Percentiles rank a stretch among this genome's conserved stretches.
phyloP scores from a whole-genome alignment of 1,140 invertebrate genomes.

The Thaumatotibia leucotreta region DNA sequence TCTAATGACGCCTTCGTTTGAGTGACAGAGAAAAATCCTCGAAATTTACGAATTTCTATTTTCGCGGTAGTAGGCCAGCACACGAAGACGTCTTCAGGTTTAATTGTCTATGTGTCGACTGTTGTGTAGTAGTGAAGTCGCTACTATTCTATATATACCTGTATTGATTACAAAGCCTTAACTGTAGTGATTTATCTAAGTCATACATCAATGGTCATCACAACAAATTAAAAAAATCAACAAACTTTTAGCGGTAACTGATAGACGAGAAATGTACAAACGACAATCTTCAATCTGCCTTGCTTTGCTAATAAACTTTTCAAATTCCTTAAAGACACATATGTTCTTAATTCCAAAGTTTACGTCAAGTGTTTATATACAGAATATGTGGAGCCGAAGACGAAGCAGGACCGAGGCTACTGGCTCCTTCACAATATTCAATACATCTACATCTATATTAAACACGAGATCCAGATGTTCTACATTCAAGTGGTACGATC shows the following conservation, averaged over 20 bases:
- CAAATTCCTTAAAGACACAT: background rate
- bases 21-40: no score
- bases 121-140: background rate
- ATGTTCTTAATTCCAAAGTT: background rate
- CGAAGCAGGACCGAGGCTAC: background rate
- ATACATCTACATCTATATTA: conserved; percentile 19
- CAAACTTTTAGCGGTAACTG: background rate
- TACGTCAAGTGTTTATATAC: conserved; percentile 23
- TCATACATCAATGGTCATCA: background rate
- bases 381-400: conserved; percentile 27
- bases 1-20: no score
- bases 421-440: background rate
- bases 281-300: background rate
- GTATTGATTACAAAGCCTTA: conserved; percentile 8
- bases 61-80: no score
- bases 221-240: background rate
- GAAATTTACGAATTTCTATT: no score
- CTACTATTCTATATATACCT: background rate
- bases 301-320: background rate
- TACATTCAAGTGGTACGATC: conserved; percentile 10
- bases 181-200: background rate
- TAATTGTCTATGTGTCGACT: no score
- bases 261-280: background rate
- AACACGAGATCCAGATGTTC: conserved; percentile 23
- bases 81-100: no score